Evolutionary conservation across 2,888 invertebrate species (phyloP).

Genomic region (Smittia aterrima): DNA sequence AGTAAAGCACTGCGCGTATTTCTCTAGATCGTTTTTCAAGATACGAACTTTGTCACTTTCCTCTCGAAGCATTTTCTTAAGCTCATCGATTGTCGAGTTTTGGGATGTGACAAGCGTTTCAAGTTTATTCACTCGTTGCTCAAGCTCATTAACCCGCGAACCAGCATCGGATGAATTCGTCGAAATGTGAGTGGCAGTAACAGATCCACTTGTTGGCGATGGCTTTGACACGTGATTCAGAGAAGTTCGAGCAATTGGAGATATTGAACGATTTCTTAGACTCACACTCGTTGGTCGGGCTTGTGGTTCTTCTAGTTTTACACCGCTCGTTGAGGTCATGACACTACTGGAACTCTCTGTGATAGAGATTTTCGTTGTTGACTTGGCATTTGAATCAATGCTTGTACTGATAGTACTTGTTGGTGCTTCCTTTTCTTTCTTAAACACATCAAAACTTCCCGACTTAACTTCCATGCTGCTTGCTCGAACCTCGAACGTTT

Average conservation of each 20-base stretch:
- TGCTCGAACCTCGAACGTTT: slow-evolving; percentile 40
- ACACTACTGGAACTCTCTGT: slow-evolving; percentile 40
- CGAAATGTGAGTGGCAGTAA: slow-evolving; percentile 17
- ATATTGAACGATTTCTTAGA: slow-evolving; percentile 50
- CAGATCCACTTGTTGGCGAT: slow-evolving; percentile 39
- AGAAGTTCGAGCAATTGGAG: slow-evolving; percentile 46
- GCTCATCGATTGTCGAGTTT: slow-evolving; percentile 63
- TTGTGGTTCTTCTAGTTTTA: slow-evolving; percentile 46
- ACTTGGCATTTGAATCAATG: slow-evolving; percentile 24
- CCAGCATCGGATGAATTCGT: slow-evolving; percentile 44
- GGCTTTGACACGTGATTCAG: slow-evolving; percentile 29
- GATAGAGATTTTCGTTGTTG: slow-evolving; percentile 43
- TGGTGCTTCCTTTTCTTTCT: slow-evolving; percentile 17
- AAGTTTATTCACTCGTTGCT: slow-evolving; percentile 51
- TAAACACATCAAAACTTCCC: slow-evolving; percentile 27
- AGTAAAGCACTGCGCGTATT: slow-evolving; percentile 68
- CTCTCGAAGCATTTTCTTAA: slow-evolving; percentile 60
- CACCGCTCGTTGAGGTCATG: slow-evolving; percentile 24
- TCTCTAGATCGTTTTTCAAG: slow-evolving; percentile 66
- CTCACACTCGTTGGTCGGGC: slow-evolving; percentile 50
- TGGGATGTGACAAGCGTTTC: slow-evolving; percentile 50
- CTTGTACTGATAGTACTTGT: slow-evolving; percentile 9
- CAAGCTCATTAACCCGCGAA: slow-evolving; percentile 48
- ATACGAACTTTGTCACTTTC: slow-evolving; percentile 65
- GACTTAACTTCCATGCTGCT: slow-evolving; percentile 20